These are phyloP conservation scores for Schizopygopsis pylzovi DNA, from an alignment of 2,797 vertebrate genomes.

Conservation along the genomic window DNA sequence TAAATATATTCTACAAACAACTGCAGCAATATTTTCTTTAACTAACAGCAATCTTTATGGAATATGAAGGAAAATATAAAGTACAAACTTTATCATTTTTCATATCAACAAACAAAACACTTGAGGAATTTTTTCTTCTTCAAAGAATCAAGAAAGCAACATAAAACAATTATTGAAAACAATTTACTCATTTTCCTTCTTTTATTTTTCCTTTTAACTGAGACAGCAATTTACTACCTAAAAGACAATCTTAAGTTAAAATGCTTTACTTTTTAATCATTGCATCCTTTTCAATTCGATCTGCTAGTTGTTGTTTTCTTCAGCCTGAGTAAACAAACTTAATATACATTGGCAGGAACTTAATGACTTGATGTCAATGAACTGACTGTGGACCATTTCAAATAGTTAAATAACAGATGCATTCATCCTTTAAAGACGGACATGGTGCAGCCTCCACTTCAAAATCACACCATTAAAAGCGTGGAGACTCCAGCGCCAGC, in stretches of 20 bases:
- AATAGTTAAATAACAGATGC: conserved; percentile 51
- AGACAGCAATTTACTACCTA: conserved; percentile 89
- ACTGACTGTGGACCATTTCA: conserved; percentile 51
- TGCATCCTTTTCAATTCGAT: conserved; percentile 85
- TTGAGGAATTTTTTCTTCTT: conserved; percentile 78
- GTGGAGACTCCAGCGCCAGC: conserved; percentile 21
- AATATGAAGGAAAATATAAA: conserved; percentile 79
- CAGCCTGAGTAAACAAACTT: conserved; percentile 93
- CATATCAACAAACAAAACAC: conserved; percentile 88
- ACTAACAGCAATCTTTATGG: conserved; percentile 85
- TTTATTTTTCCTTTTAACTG: conserved; percentile 78
- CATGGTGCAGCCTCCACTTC: conserved; percentile 42
- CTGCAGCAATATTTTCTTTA: conserved; percentile 82
- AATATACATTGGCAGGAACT: conserved; percentile 85
- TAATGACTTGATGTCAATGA: conserved; percentile 57
- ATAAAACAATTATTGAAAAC: conserved; percentile 67
- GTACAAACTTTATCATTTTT: conserved; percentile 76
- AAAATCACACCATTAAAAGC: conserved; percentile 24
- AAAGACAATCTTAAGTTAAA: conserved; percentile 89
- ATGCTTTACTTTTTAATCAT: conserved; percentile 72
- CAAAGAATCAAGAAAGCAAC: conserved; percentile 67
- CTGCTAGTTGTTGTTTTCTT: conserved; percentile 69
- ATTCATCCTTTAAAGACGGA: conserved; percentile 50
- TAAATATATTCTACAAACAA: conserved; percentile 86
- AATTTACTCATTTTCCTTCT: conserved; percentile 79